phyloP scores from a whole-genome alignment of 2,113 vertebrate species.

The Paramisgurnus dabryanus region DNA sequence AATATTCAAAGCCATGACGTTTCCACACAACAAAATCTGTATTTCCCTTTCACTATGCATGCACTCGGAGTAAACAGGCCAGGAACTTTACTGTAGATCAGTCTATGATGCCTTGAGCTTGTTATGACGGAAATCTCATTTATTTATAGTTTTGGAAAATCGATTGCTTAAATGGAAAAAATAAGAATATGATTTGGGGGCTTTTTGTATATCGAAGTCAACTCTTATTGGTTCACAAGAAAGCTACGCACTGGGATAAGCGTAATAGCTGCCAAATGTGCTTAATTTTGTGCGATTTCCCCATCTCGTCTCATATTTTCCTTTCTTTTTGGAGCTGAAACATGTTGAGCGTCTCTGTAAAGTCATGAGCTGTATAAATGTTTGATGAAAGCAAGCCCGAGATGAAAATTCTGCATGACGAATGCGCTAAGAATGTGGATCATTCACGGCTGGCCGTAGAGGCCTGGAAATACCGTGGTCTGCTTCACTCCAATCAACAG shows the following conservation, averaged over 20 bases:
- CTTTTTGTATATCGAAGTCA: background rate
- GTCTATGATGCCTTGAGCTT: background rate
- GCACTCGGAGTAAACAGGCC: background rate
- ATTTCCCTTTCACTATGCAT: background rate
- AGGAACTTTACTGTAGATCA: background rate
- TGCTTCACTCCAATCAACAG: conserved; percentile 19
- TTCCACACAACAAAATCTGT: background rate
- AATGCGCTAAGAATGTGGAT: conserved; percentile 50
- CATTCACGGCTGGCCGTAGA: conserved; percentile 20
- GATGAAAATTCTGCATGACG: conserved; percentile 43
- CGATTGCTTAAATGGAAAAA: conserved; percentile 40
- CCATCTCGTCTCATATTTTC: conserved; percentile 13
- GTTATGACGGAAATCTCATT: conserved; percentile 5
- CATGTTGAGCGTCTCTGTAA: conserved; percentile 26
- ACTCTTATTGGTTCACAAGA: conserved; percentile 3
- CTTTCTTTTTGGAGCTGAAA: conserved; percentile 31
- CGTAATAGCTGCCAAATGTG: conserved; percentile 16
- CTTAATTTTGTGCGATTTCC: background rate
- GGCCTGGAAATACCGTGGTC: conserved; percentile 21
- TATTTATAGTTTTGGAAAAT: conserved; percentile 3
- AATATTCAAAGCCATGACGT: background rate
- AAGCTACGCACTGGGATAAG: conserved; percentile 3
- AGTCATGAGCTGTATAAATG: conserved; percentile 29
- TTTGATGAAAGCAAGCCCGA: conserved; percentile 21
- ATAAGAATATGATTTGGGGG: background rate